These are phyloP conservation scores for Syrmaticus mikado DNA, from an alignment of 2,113 vertebrate species.

Conservation along the genomic window DNA sequence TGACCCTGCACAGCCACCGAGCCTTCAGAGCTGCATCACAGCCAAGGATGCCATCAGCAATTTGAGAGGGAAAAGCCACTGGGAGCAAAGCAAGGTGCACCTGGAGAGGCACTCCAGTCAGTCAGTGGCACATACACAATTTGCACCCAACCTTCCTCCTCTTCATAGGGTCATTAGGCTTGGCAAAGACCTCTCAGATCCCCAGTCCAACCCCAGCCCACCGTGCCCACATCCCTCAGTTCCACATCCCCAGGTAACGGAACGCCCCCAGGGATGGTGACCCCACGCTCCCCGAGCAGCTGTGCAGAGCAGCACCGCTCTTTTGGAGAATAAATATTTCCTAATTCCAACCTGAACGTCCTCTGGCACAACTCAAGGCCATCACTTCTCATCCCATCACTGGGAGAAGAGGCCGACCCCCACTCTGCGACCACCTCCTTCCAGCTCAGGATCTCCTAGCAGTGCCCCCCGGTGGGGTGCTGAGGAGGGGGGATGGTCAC, in stretches of 20 bases:
- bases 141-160: not conserved
- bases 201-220: no score
- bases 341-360: no score
- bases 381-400: no score
- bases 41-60: not conserved
- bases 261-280: no score
- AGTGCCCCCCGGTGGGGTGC: fast-evolving
- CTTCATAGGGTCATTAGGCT: not conserved
- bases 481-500: fast-evolving
- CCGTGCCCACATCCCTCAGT: no score
- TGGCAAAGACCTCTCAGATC: no score
- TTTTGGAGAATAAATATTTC: no score
- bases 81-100: fast-evolving
- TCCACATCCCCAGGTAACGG: no score
- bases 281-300: no score
- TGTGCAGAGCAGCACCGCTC: no score
- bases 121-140: fast-evolving
- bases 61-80: not conserved
- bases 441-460: not conserved
- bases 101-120: fast-evolving
- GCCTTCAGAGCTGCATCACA: not conserved
- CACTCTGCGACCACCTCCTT: not conserved
- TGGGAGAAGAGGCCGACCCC: no score
- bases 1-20: not conserved
- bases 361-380: no score